Percentiles rank a stretch among this genome's conserved stretches.
Conservation (phyloP, 2,797 vertebrate genomes). For the Muscicapa comitata region DNA sequence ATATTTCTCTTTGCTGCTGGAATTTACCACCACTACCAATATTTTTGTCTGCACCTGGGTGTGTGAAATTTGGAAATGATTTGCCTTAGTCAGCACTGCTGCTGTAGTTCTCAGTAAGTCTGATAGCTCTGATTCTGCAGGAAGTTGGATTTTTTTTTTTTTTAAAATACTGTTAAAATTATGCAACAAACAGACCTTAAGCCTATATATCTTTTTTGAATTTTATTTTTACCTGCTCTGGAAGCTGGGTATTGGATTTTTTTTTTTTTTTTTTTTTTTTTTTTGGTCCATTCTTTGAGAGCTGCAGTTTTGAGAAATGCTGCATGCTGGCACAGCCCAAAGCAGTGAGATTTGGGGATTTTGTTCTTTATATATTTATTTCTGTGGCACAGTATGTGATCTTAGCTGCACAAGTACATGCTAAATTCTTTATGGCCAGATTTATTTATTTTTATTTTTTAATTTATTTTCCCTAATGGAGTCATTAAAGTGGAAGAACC, state of each 20-base stretch:
- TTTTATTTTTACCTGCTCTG: not conserved
- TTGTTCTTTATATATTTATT: not conserved
- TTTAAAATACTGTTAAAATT: not conserved
- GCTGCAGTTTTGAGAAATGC: not conserved
- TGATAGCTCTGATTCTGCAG: not conserved
- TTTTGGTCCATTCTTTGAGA: not conserved
- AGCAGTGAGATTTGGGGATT: not conserved
- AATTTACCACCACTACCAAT: not conserved
- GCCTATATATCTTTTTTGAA: fast-evolving
- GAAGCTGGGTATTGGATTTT: not conserved
- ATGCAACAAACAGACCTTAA: not conserved
- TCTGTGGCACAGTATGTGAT: not conserved
- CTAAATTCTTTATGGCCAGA: not conserved
- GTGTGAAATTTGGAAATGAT: fast-evolving
- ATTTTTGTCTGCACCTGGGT: not conserved
- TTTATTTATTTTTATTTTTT: not conserved
- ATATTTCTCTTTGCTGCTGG: not conserved
- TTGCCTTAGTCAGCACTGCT: not conserved
- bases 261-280: no score
- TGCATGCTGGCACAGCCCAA: not conserved
- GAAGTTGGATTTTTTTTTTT: not conserved
- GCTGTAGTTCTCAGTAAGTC: fast-evolving
- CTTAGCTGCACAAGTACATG: not conserved
- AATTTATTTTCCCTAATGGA: not conserved
- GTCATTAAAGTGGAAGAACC: not conserved